phyloP scores from a whole-genome alignment of 1,140 invertebrate genomes.

The Lysiphlebus fabarum region DNA sequence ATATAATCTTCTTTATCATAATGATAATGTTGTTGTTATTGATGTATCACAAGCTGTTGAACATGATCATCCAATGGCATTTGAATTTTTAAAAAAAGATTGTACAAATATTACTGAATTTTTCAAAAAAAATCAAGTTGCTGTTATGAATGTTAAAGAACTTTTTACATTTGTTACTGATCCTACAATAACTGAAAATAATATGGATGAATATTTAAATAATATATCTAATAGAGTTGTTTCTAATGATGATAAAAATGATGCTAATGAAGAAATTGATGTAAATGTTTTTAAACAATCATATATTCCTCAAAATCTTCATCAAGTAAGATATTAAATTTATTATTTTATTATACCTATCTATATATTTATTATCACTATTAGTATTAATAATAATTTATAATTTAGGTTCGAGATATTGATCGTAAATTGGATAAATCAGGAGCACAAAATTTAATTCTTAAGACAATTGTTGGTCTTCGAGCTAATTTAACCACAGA shows the following conservation, averaged over 20 bases:
- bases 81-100: slow-evolving; percentile 93
- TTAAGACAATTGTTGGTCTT: slow-evolving; percentile 81
- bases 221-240: slow-evolving; percentile 64
- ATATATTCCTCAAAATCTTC: slow-evolving; percentile 92
- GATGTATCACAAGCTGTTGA: slow-evolving; percentile 98
- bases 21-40: slow-evolving; percentile 84
- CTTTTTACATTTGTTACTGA: slow-evolving; percentile 97
- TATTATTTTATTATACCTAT: too few relatives aligned
- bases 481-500: slow-evolving; percentile 75
- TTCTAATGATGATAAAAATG: slow-evolving; percentile 61
- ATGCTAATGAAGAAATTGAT: slow-evolving; percentile 71
- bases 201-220: slow-evolving; percentile 79
- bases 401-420: slow-evolving; percentile 75
- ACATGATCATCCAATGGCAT: slow-evolving; percentile 93
- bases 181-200: slow-evolving; percentile 74
- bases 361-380: too few relatives aligned
- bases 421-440: slow-evolving; percentile 77
- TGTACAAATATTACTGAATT: slow-evolving; percentile 92
- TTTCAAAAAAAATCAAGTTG: slow-evolving; percentile 86
- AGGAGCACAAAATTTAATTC: slow-evolving; percentile 73
- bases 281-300: slow-evolving; percentile 91
- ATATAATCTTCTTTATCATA: slow-evolving; percentile 88
- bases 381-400: slow-evolving; percentile 8
- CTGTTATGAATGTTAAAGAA: slow-evolving; percentile 84
- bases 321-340: slow-evolving; percentile 63